Base-by-base conservation (phyloP, 2,113 vertebrate genomes). In the Indri indri region DNA sequence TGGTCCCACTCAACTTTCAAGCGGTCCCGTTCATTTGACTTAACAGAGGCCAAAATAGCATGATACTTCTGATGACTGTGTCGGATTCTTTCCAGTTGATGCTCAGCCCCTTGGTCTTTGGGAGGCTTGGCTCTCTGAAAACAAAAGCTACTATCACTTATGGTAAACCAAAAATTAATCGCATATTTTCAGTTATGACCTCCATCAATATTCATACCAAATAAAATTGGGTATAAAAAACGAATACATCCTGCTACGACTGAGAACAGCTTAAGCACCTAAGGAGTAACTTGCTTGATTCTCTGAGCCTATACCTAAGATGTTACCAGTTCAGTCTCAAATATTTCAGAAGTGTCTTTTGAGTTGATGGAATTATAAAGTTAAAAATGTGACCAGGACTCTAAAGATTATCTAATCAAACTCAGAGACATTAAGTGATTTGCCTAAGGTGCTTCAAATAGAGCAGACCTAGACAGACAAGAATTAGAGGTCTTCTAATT, bases 91-190 rank as follows among this genome's bases (percentile, higher is more conserved):
- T 98, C 80, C 70, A 97, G 80, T 1, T 98, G 54, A 5, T 97
- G 93, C 45, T 98, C 97, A 0, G 47, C 8, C 0, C 57, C 94
- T 59, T 88, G 97, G 3, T 30, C 63, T 52, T 96, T 97, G 4
- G 98, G 96, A 40, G 95, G 50, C 88, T 98, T 99, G 57, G 99
- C 98, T 95, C 97, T 98, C 99, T 99, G 70, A 47, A 94, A 88
- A 97, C 9, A 94, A 96, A 88, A 83, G 34, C 2, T 74, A 9
- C 0, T 1, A 63, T 94, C 25, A 91, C 52, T 90, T 70, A 66
- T 59, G 34, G 57, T 25, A n/a, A 84, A 91, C 59, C 2, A 70
- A 10, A 54, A 93, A 88, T 30, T 25, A 37, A 27, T 2, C 47
- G 1, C 25, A 50, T 34, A 68, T 94, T 95, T 97, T 93, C 52